phyloP scores from a whole-genome alignment of 2,888 invertebrate genomes.

The Spilarctia lutea region DNA sequence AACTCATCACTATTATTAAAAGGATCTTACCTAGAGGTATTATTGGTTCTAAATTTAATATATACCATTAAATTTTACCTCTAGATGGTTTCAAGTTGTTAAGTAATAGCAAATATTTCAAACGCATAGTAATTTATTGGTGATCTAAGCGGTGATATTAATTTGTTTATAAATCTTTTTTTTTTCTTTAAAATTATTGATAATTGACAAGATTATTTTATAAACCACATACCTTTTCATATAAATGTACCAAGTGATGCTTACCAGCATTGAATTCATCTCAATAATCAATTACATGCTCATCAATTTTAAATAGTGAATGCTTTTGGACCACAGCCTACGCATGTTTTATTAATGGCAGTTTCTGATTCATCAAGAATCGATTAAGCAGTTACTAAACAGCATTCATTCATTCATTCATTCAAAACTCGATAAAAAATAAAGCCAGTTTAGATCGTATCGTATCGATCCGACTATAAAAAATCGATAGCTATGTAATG shows the following conservation, averaged over 20 bases:
- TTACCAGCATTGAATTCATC: slow-evolving; percentile 5
- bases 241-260: not conserved
- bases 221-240: not conserved
- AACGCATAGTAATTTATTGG: too few species aligned
- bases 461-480: slow-evolving; percentile 21
- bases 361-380: slow-evolving; percentile 20
- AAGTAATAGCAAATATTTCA: too few species aligned
- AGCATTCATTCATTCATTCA: slow-evolving; percentile 16
- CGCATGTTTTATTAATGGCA: slow-evolving; percentile 22
- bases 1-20: too few species aligned
- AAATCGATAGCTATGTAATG: slow-evolving; percentile 38
- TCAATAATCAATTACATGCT: slow-evolving; percentile 7
- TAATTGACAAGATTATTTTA: too few species aligned
- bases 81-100: too few species aligned
- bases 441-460: slow-evolving; percentile 22
- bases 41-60: too few species aligned
- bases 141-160: too few species aligned
- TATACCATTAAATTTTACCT: too few species aligned
- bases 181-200: too few species aligned
- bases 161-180: too few species aligned
- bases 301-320: slow-evolving; percentile 15
- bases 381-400: slow-evolving; percentile 17
- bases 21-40: too few species aligned
- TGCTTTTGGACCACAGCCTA: slow-evolving; percentile 10
- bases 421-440: slow-evolving; percentile 20